Base-by-base conservation (phyloP, 2,888 invertebrate species). In the Magallana nippona region DNA sequence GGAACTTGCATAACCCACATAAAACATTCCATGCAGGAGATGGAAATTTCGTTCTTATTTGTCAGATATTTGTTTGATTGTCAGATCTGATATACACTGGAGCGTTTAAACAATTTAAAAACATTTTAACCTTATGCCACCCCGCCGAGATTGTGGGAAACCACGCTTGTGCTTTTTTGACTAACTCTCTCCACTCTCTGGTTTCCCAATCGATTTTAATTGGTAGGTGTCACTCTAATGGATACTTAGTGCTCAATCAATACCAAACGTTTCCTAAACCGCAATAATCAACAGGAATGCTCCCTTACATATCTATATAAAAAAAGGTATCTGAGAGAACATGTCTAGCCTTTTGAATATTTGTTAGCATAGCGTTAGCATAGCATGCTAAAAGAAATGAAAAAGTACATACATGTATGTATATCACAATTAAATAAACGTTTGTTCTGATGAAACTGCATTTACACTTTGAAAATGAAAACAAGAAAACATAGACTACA, bases 31-130 rank as follows among this genome's bases (percentile, higher is more conserved):
- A 63, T 22, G 27, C 63, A 10, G 19, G 63, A 10, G 63, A 27
- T 63, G 27, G 63, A 63, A 44, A 27, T 22, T 63, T 15, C 10
- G 13, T 13, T 22, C 22, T 22, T 63, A 63, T 63, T 63, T 63
- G 63, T 63, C 63, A 63, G 63, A 63, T 63, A 63, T 63, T 63
- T 63, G 63, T 63, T 63, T 63, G 63, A 63, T 63, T 63, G 63
- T 63, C 63, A 22, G 27, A 63, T 63, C 63, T 22, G 63, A 63
- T 63, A 63, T 27, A 63, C 19, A 63, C 13, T 63, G 63, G 27
- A 63, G 63, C 63, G 63, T 63, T 63, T 63, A 15, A 63, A 63
- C 63, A 63, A 63, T 63, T 63, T 63, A 63, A 63, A 63, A 63
- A 63, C 63, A 63, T 63, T 63, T 63, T 63, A 63, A 63, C 63